Percentiles rank a stretch among this genome's conserved stretches.
Evolutionary conservation across 2,888 invertebrate species (phyloP).

Genomic region (Rosalia funebris): DNA sequence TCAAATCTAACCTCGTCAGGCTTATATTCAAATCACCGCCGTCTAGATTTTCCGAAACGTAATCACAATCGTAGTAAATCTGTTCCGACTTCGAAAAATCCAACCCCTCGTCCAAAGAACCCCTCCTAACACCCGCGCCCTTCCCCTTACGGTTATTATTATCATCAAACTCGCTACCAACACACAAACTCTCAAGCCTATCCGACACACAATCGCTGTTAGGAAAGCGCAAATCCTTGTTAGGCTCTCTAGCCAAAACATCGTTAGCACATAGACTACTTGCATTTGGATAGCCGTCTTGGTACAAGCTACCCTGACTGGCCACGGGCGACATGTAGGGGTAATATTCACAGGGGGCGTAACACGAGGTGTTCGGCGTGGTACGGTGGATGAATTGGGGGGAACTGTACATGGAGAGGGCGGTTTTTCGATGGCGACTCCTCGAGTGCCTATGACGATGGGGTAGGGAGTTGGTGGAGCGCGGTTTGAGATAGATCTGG

Average conservation of each 20-base stretch:
- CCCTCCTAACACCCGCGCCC: slow-evolving; percentile 4
- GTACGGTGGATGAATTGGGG: slow-evolving; percentile 56
- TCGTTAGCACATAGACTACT: slow-evolving; percentile 54
- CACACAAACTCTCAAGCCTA: background rate
- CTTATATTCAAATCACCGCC: slow-evolving; percentile 2
- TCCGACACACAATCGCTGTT: background rate
- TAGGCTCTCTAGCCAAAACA: slow-evolving; percentile 34
- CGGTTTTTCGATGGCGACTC: slow-evolving; percentile 51
- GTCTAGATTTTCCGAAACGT: slow-evolving; percentile 25
- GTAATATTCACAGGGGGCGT: slow-evolving; percentile 52
- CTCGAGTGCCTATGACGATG: slow-evolving; percentile 58
- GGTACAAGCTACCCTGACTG: slow-evolving; percentile 57
- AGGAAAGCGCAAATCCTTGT: slow-evolving; percentile 20
- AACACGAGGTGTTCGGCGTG: slow-evolving; percentile 54
- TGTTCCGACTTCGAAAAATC: slow-evolving; percentile 30
- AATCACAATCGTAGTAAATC: slow-evolving; percentile 43
- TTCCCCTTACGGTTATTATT: slow-evolving; percentile 30
- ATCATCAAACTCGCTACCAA: slow-evolving; percentile 16
- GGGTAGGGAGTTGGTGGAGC: slow-evolving; percentile 57
- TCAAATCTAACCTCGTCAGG: slow-evolving; percentile 32
- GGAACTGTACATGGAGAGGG: slow-evolving; percentile 62
- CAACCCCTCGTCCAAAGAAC: background rate
- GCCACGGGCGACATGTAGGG: slow-evolving; percentile 44
- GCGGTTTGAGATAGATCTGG: slow-evolving; percentile 48
- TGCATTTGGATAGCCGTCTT: slow-evolving; percentile 57